Conservation (phyloP, 2,888 invertebrate genomes). For the Oscheius myriophilus region DNA sequence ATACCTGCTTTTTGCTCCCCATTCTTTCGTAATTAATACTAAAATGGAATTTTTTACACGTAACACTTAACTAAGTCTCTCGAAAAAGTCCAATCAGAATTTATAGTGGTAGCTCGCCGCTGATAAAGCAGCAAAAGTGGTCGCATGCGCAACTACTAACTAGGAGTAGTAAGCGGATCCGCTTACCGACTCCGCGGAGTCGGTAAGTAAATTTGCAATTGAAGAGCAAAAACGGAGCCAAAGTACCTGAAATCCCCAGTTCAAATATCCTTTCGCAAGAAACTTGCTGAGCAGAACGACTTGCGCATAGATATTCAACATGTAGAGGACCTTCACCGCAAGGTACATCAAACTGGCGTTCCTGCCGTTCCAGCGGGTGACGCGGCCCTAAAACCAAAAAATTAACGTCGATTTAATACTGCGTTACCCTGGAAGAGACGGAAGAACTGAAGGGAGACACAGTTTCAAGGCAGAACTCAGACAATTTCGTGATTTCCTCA, state of each 20-base stretch:
- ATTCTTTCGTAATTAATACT: too few relatives aligned
- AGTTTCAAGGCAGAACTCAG: constrained; percentile 50
- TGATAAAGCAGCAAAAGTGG: too few relatives aligned
- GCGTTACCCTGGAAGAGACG: background rate
- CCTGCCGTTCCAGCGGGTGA: constrained; percentile 42
- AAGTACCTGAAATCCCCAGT: constrained; percentile 53
- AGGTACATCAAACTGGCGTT: constrained; percentile 71
- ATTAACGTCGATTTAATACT: background rate
- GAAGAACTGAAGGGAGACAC: constrained; percentile 37
- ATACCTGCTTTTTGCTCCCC: too few relatives aligned
- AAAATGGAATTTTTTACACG: too few relatives aligned
- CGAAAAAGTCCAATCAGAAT: too few relatives aligned
- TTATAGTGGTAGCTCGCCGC: too few relatives aligned
- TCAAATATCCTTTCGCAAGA: constrained; percentile 65
- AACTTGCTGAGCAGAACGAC: constrained; percentile 71
- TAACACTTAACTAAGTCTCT: too few relatives aligned
- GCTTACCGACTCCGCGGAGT: too few relatives aligned
- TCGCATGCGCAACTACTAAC: too few relatives aligned
- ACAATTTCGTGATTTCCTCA: constrained; percentile 43
- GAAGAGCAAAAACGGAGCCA: too few relatives aligned
- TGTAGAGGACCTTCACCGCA: constrained; percentile 71
- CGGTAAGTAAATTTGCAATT: too few relatives aligned
- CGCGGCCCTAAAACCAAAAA: constrained; percentile 11
- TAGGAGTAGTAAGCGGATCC: too few relatives aligned
- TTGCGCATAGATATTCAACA: constrained; percentile 71